A percentile compares a stretch with the other conserved stretches of the same genome.
Evolutionary conservation across 2,113 vertebrate genomes (phyloP).

Genomic region (Lethenteron reissneri): DNA sequence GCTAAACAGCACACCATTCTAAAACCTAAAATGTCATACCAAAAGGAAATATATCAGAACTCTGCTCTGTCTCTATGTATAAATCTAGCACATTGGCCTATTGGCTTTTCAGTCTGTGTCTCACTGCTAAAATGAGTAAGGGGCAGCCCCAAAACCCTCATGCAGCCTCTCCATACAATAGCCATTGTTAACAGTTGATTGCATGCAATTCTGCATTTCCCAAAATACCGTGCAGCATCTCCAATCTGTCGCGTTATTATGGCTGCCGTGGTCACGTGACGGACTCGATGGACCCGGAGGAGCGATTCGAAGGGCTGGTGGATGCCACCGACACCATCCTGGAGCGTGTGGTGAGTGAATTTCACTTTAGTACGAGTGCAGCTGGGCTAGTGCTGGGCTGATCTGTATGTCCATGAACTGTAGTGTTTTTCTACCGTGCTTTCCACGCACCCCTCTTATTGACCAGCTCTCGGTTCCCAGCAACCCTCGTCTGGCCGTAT

Average conservation of each 20-base stretch:
- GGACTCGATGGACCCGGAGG: constrained; percentile 54
- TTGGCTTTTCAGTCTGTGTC: neutral
- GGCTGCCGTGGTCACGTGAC: constrained; percentile 48
- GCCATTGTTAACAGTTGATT: neutral
- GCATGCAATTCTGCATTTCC: neutral
- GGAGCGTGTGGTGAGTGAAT: constrained; percentile 59
- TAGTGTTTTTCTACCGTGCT: neutral
- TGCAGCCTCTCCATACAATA: neutral
- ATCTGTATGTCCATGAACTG: neutral
- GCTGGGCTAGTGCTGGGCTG: neutral
- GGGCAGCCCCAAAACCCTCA: neutral
- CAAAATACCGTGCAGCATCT: constrained; percentile 39
- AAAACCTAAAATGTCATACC: too few relatives aligned
- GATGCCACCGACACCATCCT: constrained; percentile 74
- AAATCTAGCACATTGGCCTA: neutral
- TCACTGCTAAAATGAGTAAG: neutral
- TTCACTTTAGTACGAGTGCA: neutral
- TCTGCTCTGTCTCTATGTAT: too few relatives aligned
- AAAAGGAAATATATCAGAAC: too few relatives aligned
- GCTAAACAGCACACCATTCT: too few relatives aligned
- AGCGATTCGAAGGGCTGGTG: constrained; percentile 67
- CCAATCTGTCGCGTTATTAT: constrained; percentile 66
- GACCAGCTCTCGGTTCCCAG: neutral
- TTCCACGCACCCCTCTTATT: neutral
- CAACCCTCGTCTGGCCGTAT: too few relatives aligned